phyloP scores from a whole-genome alignment of 1,140 invertebrate species.

The Cepaea nemoralis region DNA sequence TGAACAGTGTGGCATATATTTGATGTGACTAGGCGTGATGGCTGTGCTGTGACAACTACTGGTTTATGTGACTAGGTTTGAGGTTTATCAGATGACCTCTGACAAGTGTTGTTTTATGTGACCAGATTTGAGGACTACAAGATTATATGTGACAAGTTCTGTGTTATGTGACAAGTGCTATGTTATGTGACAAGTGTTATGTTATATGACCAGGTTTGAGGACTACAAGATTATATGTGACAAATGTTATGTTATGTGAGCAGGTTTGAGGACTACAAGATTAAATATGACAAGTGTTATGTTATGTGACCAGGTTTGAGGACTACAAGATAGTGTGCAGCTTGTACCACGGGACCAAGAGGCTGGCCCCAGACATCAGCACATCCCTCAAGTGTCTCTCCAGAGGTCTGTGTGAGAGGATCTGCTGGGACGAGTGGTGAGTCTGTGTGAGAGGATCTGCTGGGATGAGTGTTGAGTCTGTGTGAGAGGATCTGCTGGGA shows the following conservation, averaged over 20 bases:
- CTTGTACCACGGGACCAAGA: conserved; percentile 87
- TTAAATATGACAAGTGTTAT: conserved; percentile 76
- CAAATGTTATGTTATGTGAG: background rate
- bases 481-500: too few relatives aligned
- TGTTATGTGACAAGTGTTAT: too few relatives aligned
- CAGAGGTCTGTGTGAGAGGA: conserved; percentile 81
- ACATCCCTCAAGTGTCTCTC: conserved; percentile 74
- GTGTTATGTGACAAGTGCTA: too few relatives aligned
- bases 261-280: conserved; percentile 84
- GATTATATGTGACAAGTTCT: too few relatives aligned
- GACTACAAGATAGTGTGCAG: conserved; percentile 86
- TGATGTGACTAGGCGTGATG: conserved; percentile 78
- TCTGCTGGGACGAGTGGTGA: conserved; percentile 88
- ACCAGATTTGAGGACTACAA: too few relatives aligned
- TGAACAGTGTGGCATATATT: too few relatives aligned
- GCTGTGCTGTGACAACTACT: conserved; percentile 79
- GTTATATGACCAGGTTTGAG: conserved; percentile 76
- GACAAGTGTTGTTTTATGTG: too few relatives aligned
- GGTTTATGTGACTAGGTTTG: too few relatives aligned
- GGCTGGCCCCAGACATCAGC: conserved; percentile 65
- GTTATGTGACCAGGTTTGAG: conserved; percentile 76
- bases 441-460: too few relatives aligned
- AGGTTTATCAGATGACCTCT: too few relatives aligned
- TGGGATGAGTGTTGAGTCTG: too few relatives aligned
- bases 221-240: conserved; percentile 83